A percentile compares a stretch with the other conserved stretches of the same genome.
These are phyloP conservation scores for Miniopterus natalensis DNA, from an alignment of 2,113 vertebrate genomes.

Conservation along the genomic window DNA sequence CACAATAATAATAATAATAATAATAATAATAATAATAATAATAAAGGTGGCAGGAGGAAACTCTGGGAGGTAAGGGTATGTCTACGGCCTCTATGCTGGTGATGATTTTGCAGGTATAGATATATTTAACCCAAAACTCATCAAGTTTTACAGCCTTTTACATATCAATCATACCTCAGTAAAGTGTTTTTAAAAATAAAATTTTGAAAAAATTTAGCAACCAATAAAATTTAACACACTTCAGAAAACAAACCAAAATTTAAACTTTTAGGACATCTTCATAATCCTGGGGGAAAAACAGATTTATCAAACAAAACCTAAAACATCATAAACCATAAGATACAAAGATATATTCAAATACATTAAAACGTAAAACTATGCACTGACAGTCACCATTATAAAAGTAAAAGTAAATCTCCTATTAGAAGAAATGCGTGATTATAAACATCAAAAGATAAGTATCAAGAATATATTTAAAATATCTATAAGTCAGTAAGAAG, in stretches of 20 bases:
- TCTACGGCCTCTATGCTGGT: neutral
- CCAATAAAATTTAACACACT: neutral
- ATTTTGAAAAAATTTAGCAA: neutral
- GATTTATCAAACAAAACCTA: neutral
- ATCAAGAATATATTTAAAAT: neutral
- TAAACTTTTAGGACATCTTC: neutral
- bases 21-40: too few relatives aligned
- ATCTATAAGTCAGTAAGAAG: neutral
- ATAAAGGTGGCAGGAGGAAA: neutral
- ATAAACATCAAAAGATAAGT: constrained; percentile 6
- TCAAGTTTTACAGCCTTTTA: neutral
- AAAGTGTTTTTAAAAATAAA: neutral
- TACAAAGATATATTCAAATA: neutral
- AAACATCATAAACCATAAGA: neutral
- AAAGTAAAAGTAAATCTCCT: neutral
- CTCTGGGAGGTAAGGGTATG: too few relatives aligned
- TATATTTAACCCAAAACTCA: neutral
- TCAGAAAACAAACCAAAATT: neutral
- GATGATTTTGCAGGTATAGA: neutral
- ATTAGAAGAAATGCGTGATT: neutral
- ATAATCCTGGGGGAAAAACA: neutral
- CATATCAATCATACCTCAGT: neutral
- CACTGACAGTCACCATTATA: neutral
- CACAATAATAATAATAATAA: neutral
- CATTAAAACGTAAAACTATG: neutral